phyloP scores from a whole-genome alignment of 2,888 invertebrate genomes.

The Epirrita christyi region DNA sequence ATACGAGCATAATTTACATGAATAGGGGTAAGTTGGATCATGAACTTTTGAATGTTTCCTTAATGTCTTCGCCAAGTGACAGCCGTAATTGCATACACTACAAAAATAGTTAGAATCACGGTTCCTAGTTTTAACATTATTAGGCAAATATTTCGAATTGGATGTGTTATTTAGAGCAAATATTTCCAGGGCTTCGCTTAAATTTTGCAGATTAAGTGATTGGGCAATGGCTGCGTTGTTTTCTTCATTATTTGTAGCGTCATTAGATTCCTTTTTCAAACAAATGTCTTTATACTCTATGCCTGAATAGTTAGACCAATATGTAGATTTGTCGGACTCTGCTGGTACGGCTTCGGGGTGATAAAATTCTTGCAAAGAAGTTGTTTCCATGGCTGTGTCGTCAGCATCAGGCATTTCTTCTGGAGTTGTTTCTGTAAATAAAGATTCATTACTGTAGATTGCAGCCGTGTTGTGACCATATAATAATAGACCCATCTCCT shows the following conservation, averaged over 20 bases:
- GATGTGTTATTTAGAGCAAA: background rate
- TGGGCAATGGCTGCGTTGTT: background rate
- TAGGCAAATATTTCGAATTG: background rate
- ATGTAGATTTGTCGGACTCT: too few species aligned
- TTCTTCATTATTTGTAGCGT: background rate
- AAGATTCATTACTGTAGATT: too few species aligned
- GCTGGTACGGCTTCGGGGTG: too few species aligned
- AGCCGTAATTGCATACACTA: conserved; percentile 4
- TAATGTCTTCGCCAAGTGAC: background rate
- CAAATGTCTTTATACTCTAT: too few species aligned
- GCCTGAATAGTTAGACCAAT: background rate
- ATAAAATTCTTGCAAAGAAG: too few species aligned
- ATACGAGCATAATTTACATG: conserved; percentile 13
- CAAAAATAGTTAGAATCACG: background rate
- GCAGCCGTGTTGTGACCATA: too few species aligned
- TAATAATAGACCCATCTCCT: too few species aligned
- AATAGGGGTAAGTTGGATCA: background rate
- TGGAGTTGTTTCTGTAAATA: too few species aligned
- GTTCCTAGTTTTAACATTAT: background rate
- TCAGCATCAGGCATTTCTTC: too few species aligned
- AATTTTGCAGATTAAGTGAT: background rate
- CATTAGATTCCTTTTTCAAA: conserved; percentile 2
- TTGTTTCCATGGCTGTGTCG: too few species aligned
- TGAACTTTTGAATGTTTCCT: conserved; percentile 7
- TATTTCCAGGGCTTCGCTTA: background rate